phyloP scores from a whole-genome alignment of 37 sponge, comb jelly and placozoan genomes.

The Beroe forskalii region DNA sequence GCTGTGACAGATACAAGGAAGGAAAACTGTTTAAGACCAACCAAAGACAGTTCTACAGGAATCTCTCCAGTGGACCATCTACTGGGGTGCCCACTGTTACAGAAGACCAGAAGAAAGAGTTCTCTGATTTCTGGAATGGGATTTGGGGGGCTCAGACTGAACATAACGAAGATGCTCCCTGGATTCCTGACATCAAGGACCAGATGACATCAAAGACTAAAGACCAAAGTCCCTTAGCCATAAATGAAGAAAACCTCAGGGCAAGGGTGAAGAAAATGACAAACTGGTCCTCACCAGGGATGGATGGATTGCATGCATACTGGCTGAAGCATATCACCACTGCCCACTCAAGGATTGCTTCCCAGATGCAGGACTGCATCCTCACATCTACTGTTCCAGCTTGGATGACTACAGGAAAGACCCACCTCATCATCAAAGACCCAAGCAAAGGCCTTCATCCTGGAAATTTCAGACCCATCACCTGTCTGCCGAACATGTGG shows the following conservation, averaged over 20 bases:
- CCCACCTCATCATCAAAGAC: background rate
- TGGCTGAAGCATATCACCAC: conserved; percentile 1
- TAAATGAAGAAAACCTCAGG: too few relatives aligned
- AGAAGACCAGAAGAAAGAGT: background rate
- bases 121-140: background rate
- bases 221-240: too few relatives aligned
- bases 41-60: background rate
- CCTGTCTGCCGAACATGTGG: background rate
- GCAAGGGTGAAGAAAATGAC: background rate
- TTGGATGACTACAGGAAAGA: conserved; percentile 18
- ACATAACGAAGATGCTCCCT: background rate
- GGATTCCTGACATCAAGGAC: too few relatives aligned
- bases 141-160: background rate
- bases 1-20: background rate
- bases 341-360: background rate
- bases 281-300: conserved; percentile 14
- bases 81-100: background rate
- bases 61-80: background rate
- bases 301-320: background rate
- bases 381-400: background rate
- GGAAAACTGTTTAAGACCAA: background rate
- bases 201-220: too few relatives aligned
- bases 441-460: background rate
- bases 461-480: background rate
- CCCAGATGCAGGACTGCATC: background rate